Evolutionary conservation across 2,888 invertebrate species (phyloP).

Genomic region (Ernsta delagoae): DNA sequence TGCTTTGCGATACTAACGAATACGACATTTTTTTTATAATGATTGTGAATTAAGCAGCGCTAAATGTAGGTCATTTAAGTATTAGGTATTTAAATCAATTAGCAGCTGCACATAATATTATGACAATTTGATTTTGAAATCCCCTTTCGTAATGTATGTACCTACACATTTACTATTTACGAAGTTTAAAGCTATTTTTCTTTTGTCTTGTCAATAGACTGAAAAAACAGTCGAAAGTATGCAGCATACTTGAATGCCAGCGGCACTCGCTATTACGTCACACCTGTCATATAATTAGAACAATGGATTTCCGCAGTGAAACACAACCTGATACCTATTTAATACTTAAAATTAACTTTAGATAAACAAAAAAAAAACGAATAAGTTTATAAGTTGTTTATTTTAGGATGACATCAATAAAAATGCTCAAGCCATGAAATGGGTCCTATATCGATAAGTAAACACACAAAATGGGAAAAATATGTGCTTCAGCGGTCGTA

Average conservation of each 20-base stretch:
- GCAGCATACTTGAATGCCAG: too few relatives aligned
- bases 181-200: too few relatives aligned
- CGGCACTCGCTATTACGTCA: too few relatives aligned
- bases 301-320: too few relatives aligned
- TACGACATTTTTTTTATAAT: slow-evolving; percentile 48
- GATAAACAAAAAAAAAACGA: too few relatives aligned
- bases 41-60: neutral
- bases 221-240: too few relatives aligned
- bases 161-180: too few relatives aligned
- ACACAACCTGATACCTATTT: too few relatives aligned
- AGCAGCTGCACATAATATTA: neutral
- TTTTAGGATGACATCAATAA: slow-evolving; percentile 8
- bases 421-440: slow-evolving; percentile 15
- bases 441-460: slow-evolving; percentile 2
- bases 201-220: too few relatives aligned
- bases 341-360: too few relatives aligned
- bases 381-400: neutral
- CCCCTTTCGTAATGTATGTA: too few relatives aligned
- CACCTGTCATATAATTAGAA: too few relatives aligned
- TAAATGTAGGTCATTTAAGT: slow-evolving; percentile 22
- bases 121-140: neutral
- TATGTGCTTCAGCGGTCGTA: slow-evolving; percentile 68
- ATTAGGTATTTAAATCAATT: slow-evolving; percentile 5
- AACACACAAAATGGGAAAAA: slow-evolving; percentile 17
- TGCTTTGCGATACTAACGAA: slow-evolving; percentile 58